phyloP scores from a whole-genome alignment of 2,888 invertebrate genomes.

The Watsonalla binaria region DNA sequence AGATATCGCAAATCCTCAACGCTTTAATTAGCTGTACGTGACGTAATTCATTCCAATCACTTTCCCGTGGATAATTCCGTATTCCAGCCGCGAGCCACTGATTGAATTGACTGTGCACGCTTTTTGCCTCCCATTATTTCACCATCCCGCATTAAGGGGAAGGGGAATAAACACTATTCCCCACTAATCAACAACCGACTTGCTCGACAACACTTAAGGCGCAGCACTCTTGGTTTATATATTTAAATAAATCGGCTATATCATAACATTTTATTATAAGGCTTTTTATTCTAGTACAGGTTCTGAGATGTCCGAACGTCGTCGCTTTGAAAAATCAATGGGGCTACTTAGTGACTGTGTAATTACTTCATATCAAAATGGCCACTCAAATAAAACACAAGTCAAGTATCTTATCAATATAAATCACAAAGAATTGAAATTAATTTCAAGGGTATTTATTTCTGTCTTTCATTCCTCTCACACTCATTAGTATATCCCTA shows the following conservation, averaged over 20 bases:
- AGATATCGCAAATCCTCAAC: neutral
- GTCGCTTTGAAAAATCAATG: too few relatives aligned
- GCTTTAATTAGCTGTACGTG: neutral
- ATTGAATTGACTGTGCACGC: slow-evolving; percentile 1
- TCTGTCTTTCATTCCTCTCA: too few relatives aligned
- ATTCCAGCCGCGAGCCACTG: neutral
- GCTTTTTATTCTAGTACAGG: too few relatives aligned
- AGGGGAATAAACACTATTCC: slow-evolving; percentile 1
- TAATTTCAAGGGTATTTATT: too few relatives aligned
- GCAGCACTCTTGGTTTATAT: neutral
- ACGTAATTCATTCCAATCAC: neutral
- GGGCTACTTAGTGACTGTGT: too few relatives aligned
- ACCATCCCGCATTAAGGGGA: slow-evolving; percentile 1
- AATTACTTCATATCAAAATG: too few relatives aligned
- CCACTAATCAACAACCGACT: slow-evolving; percentile 1
- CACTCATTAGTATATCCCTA: neutral
- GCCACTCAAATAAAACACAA: too few relatives aligned
- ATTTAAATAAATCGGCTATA: too few relatives aligned
- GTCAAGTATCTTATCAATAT: too few relatives aligned
- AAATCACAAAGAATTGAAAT: too few relatives aligned
- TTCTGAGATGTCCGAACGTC: too few relatives aligned
- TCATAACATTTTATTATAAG: too few relatives aligned
- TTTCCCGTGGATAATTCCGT: neutral
- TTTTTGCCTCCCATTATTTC: neutral
- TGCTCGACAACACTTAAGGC: slow-evolving; percentile 6